Evolutionary conservation across 1,140 invertebrate genomes (phyloP).

Genomic region (Drosophila leontia): DNA sequence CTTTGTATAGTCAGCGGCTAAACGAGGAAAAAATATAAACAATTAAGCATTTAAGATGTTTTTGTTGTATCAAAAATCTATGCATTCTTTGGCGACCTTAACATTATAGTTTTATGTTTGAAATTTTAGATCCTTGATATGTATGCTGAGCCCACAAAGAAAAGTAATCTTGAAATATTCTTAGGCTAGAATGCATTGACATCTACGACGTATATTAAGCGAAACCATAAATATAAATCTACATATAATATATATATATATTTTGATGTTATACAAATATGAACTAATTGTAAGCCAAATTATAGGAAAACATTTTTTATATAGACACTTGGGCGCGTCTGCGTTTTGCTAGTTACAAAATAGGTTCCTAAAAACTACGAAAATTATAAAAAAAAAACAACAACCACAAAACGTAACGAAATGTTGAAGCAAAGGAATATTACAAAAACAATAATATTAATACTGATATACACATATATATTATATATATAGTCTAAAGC

Average conservation of each 20-base stretch:
- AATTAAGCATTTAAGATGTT: conserved; percentile 28
- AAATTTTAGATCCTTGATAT: neutral
- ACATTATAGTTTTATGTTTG: conserved; percentile 1
- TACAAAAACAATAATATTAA: conserved; percentile 63
- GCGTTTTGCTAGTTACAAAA: conserved; percentile 77
- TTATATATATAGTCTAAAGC: conserved; percentile 68
- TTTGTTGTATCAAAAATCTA: conserved; percentile 51
- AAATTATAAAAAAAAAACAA: conserved; percentile 24
- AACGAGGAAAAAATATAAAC: conserved; percentile 36
- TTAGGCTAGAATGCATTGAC: conserved; percentile 44
- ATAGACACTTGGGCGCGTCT: conserved; percentile 67
- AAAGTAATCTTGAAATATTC: conserved; percentile 23
- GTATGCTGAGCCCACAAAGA: conserved; percentile 4
- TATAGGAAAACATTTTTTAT: conserved; percentile 74
- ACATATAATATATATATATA: conserved; percentile 69
- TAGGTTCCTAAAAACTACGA: conserved; percentile 72
- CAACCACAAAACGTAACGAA: conserved; percentile 47
- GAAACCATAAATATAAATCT: conserved; percentile 36
- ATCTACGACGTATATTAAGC: conserved; percentile 35
- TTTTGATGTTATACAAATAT: conserved; percentile 79
- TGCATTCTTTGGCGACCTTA: conserved; percentile 6
- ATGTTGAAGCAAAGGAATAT: conserved; percentile 54
- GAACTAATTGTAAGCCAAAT: conserved; percentile 77
- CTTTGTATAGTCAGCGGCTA: conserved; percentile 56
- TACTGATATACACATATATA: conserved; percentile 52